phyloP scores from a whole-genome alignment of 2,888 invertebrate genomes.

The Oeneis ivallda region DNA sequence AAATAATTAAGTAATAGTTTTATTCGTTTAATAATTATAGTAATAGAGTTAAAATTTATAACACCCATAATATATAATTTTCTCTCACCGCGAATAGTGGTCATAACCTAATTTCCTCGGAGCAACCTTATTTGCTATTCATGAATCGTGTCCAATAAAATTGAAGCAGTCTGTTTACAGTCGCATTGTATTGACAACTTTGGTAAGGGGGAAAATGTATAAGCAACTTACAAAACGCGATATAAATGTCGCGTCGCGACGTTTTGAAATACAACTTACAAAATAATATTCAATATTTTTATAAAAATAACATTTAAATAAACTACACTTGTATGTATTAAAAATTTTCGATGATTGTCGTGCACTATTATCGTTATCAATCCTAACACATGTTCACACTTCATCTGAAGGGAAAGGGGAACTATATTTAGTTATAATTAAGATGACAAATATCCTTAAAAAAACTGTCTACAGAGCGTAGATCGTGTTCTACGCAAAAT shows the following conservation, averaged over 20 bases:
- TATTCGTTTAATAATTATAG: background rate
- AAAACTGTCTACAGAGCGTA: too few species aligned
- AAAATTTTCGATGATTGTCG: too few species aligned
- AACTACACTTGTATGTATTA: too few species aligned
- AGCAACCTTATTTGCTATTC: slow-evolving; percentile 54
- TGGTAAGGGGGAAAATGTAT: slow-evolving; percentile 36
- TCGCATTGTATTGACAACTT: slow-evolving; percentile 58
- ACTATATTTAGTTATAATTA: too few species aligned
- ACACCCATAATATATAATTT: slow-evolving; percentile 20
- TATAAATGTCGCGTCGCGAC: background rate
- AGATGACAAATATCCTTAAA: too few species aligned
- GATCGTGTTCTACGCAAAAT: background rate
- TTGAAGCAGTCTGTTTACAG: slow-evolving; percentile 58
- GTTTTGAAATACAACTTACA: too few species aligned
- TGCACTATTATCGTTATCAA: too few species aligned
- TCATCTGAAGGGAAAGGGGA: too few species aligned
- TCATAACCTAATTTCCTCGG: slow-evolving; percentile 53
- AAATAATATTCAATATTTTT: too few species aligned
- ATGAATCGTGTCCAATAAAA: slow-evolving; percentile 62
- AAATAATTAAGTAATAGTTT: background rate
- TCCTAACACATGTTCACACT: too few species aligned
- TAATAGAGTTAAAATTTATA: background rate
- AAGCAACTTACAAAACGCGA: slow-evolving; percentile 8
- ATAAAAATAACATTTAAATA: too few species aligned
- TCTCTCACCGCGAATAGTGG: slow-evolving; percentile 26